Evolutionary conservation across 2,113 vertebrate genomes (phyloP).

Genomic region (Pipra filicauda): DNA sequence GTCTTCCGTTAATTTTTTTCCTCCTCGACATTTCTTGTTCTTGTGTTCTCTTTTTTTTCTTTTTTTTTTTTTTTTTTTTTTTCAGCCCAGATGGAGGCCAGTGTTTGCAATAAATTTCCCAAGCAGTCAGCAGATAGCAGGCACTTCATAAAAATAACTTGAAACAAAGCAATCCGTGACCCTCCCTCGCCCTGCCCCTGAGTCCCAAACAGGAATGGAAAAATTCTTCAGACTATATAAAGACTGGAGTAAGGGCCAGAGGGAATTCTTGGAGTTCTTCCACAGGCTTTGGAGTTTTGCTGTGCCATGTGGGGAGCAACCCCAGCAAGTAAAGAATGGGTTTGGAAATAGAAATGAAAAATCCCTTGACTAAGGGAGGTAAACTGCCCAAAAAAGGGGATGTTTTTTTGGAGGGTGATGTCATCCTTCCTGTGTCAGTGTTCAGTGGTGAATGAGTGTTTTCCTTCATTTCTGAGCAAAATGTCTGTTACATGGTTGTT

Average conservation of each 20-base stretch:
- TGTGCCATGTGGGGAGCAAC: background rate
- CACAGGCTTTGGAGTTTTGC: background rate
- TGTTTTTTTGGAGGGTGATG: background rate
- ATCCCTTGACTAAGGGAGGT: background rate
- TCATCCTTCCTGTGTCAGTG: background rate
- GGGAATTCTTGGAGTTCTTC: slow-evolving; percentile 51
- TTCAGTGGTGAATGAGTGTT: background rate
- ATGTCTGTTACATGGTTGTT: background rate
- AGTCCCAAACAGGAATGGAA: slow-evolving; percentile 50
- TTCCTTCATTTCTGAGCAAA: background rate
- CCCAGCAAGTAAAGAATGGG: background rate
- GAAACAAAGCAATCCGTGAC: background rate
- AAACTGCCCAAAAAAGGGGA: background rate
- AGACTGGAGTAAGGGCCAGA: slow-evolving; percentile 1
- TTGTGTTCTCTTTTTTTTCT: background rate
- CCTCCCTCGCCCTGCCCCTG: background rate
- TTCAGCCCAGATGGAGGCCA: background rate
- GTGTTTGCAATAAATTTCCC: slow-evolving; percentile 4
- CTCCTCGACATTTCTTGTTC: background rate
- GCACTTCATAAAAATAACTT: slow-evolving; percentile 45
- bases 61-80: background rate
- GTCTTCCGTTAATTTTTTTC: background rate
- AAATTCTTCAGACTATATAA: slow-evolving; percentile 56
- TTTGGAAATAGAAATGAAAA: background rate
- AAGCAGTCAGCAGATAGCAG: background rate